phyloP scores from a whole-genome alignment of 2,113 vertebrate genomes.

The Cynoglossus semilaevis region DNA sequence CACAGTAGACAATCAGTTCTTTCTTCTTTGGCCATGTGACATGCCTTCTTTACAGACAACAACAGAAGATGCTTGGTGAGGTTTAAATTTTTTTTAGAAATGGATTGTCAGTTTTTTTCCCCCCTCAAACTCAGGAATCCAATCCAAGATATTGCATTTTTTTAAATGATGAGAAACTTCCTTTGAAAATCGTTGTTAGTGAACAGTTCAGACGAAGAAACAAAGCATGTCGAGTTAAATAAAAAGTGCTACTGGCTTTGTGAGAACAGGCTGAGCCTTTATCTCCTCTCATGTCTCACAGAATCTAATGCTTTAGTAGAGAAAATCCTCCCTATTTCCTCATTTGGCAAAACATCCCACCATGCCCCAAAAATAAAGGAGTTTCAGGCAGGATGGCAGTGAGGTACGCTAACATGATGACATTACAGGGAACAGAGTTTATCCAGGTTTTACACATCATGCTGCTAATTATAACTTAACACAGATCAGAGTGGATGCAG shows the following conservation, averaged over 20 bases:
- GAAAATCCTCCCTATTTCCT: constrained; percentile 62
- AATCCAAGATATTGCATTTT: constrained; percentile 10
- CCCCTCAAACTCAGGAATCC: constrained; percentile 1
- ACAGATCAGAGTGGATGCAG: constrained; percentile 17
- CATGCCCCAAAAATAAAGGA: constrained; percentile 47
- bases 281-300: constrained; percentile 55
- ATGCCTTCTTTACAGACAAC: constrained; percentile 50
- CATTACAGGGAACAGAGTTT: constrained; percentile 41
- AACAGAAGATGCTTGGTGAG: constrained; percentile 5
- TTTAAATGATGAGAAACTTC: neutral
- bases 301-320: constrained; percentile 58
- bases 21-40: constrained; percentile 74
- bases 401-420: constrained; percentile 57
- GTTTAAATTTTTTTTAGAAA: constrained; percentile 5
- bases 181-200: too few relatives aligned
- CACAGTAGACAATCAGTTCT: constrained; percentile 64
- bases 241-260: constrained; percentile 51
- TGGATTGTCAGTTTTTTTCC: constrained; percentile 49
- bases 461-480: constrained; percentile 48
- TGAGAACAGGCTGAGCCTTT: constrained; percentile 45
- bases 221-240: constrained; percentile 32
- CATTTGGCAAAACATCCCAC: constrained; percentile 41
- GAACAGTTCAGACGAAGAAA: neutral
- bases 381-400: constrained; percentile 39
- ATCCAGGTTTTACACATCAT: constrained; percentile 59